Base-by-base conservation (phyloP, 2,797 vertebrate species). In the Tinamus major region DNA sequence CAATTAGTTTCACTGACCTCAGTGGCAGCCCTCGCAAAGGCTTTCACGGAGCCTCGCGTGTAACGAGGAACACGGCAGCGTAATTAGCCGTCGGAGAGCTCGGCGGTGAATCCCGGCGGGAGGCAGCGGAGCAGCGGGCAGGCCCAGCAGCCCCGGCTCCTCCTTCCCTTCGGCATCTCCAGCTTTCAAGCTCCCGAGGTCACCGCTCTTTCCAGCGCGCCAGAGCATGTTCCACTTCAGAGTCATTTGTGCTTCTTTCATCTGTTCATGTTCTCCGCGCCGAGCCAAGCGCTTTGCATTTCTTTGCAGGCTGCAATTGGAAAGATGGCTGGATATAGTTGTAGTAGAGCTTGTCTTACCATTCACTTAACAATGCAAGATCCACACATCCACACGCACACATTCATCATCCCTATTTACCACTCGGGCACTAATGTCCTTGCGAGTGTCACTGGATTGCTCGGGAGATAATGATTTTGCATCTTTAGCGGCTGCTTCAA, bases 321-420 rank as follows among this genome's bases (percentile, higher is more conserved):
- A 69, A 85, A 4, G 8, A 61, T 7, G 41, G 44, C 46, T 71
- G 75, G 85, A 44, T 0, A 0, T 1, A 16, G 68, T 85, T 83
- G 44, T 72, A 85, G 63, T 17, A 2, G 0, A 49, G 89, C 62
- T 85, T 3, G 0, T 71, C 79, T 53, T 82, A 17, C 67, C 65
- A 86, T 85, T 72, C 79, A 37, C 72, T 89, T 46, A 21, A 6
- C 8, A 75, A 17, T 2, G 6, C 12, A 0, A 64, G 49, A 18
- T 39, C 74, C 27, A 11, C 0, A 1, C 8, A 1, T 24, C 4
- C 1, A 20, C 31, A 10, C 35, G 23, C 37, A 5, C 7, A 17
- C 82, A 80, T 89, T 70, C 74, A 70, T 92, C 85, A 81, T 44
- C 49, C 29, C 85, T 24, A 1, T 55, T 59, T 41, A 78, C 93